Percentiles rank a stretch among this genome's conserved stretches.
These are phyloP conservation scores for Sylvia atricapilla DNA, from an alignment of 2,113 vertebrate genomes.

Conservation along the genomic window DNA sequence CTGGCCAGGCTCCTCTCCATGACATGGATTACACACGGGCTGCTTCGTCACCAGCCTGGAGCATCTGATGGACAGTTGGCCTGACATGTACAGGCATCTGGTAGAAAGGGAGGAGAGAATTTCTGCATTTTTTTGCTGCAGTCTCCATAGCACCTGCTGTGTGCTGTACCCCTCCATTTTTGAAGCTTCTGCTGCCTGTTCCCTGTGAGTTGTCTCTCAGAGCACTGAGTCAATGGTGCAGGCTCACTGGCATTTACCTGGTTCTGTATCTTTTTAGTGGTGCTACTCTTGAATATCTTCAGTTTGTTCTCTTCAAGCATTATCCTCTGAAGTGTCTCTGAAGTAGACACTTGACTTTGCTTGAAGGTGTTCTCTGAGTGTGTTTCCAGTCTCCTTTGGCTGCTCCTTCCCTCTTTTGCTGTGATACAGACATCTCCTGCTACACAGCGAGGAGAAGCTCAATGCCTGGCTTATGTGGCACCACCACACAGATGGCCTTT, in stretches of 20 bases:
- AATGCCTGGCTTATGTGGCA: background rate
- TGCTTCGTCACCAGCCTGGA: background rate
- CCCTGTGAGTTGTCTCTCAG: background rate
- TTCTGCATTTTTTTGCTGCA: background rate
- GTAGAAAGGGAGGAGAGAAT: background rate
- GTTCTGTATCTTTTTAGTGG: background rate
- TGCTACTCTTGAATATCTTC: background rate
- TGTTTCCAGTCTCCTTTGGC: background rate
- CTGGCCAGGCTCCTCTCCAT: background rate
- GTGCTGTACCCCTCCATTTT: background rate
- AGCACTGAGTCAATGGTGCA: background rate
- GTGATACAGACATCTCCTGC: background rate
- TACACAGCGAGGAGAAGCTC: accelerated
- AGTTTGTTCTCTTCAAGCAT: background rate
- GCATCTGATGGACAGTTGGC: background rate
- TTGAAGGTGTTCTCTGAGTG: background rate
- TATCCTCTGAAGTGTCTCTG: background rate
- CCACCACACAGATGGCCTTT: background rate
- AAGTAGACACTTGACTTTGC: background rate
- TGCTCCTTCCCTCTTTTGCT: background rate
- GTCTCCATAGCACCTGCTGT: accelerated
- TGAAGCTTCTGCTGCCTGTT: background rate
- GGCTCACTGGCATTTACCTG: background rate
- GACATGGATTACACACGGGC: background rate
- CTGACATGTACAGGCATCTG: background rate